A percentile compares a stretch with the other conserved stretches of the same genome.
Conservation (phyloP, 2,888 invertebrate genomes). For the Acrobasis repandana region DNA sequence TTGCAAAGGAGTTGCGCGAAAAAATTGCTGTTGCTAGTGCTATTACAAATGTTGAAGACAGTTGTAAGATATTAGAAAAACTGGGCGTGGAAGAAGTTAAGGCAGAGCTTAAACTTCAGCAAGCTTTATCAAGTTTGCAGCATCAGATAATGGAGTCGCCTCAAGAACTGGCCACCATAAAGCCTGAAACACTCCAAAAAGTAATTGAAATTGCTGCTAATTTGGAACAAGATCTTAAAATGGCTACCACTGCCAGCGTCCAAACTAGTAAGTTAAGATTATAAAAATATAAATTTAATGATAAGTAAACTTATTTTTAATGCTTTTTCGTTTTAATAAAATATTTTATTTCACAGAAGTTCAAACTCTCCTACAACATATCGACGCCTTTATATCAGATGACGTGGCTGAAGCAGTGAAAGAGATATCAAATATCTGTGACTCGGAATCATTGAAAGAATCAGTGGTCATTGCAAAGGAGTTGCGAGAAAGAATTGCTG, state of each 20-base stretch:
- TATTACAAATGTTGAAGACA: constrained; percentile 28
- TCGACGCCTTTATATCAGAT: constrained; percentile 42
- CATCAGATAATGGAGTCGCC: constrained; percentile 38
- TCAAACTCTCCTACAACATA: constrained; percentile 31
- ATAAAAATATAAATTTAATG: too few species aligned
- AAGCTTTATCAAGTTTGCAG: constrained; percentile 22
- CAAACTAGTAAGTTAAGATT: constrained; percentile 14
- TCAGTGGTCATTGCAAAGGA: constrained; percentile 36
- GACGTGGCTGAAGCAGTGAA: constrained; percentile 37
- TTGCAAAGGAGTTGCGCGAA: constrained; percentile 37
- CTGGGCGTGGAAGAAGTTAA: constrained; percentile 31
- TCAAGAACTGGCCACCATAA: constrained; percentile 34
- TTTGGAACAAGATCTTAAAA: constrained; percentile 50
- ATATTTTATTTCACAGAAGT: constrained; percentile 11
- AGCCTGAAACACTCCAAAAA: constrained; percentile 39
- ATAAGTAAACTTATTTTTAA: neutral
- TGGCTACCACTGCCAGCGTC: constrained; percentile 30
- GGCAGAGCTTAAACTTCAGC: constrained; percentile 33
- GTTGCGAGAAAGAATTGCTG: constrained; percentile 30
- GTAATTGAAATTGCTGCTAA: constrained; percentile 46
- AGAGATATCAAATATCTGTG: constrained; percentile 32
- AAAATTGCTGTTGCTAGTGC: constrained; percentile 22
- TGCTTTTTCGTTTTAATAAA: neutral
- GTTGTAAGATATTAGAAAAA: constrained; percentile 12
- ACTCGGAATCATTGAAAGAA: constrained; percentile 40